Base-by-base conservation (phyloP, 2,888 invertebrate genomes). In the Napeogenes inachia region DNA sequence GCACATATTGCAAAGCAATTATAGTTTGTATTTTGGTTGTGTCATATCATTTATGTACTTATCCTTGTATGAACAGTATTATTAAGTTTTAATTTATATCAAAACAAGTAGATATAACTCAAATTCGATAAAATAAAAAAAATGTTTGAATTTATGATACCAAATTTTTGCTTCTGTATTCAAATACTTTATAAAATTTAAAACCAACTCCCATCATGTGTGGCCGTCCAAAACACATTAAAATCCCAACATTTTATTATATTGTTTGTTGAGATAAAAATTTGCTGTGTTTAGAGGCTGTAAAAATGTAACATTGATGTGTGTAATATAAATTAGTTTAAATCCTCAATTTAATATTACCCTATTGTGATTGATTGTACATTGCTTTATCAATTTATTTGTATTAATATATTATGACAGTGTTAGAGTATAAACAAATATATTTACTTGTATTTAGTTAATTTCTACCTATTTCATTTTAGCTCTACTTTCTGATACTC, bases 31-130 rank as follows among this genome's bases (percentile, higher is more conserved):
- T 50, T 21, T 56, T 56, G 60, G 59, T 67, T 60, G 64, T 69
- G 69, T 70, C 66, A 69, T 68, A 69, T 65, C 55, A 21, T 66
- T 63, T 68, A 60, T 61, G 65, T 61, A 62, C 59, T 65, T 61
- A 61, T 8, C 10, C 10, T 13, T 50, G 6, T 30, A 12, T 5
- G 50, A 6, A 21, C 30, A 30, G 21, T 50, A 30, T 30, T 50
- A 30, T 30, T 50, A 50, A 50, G 50, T 12, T 30, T 10, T 50
- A 50, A 30, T 50, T 50, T 30, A 10, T 30, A 50, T 50, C 4
- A 30, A n/a, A 5, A 3, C 8, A 10, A 5, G 30, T 2, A 30
- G 8, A 30, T 50, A 30, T 50, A 50, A 50, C 10, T 10, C 3
- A 10, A 12, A 3, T 50, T 21, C n/a, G 4, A 13, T n/a, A 47